Conservation (phyloP, 2,888 invertebrate species). For the Vanessa cardui region DNA sequence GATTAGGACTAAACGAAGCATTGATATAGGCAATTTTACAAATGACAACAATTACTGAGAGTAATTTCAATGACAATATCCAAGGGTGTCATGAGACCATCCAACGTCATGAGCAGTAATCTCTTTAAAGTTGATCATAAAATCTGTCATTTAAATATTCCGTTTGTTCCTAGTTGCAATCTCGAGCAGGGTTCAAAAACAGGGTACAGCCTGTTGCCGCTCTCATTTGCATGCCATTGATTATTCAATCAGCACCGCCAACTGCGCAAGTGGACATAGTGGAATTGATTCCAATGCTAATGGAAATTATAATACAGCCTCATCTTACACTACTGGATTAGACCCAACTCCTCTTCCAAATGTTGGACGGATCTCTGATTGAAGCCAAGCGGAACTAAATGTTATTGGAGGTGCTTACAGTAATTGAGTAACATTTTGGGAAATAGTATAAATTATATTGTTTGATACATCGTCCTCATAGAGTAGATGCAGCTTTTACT, state of each 20-base stretch:
- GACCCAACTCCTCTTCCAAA: conserved; percentile 17
- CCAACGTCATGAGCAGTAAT: conserved; percentile 8
- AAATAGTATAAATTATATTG: neutral
- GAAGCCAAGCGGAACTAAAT: conserved; percentile 30
- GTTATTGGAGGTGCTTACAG: conserved; percentile 13
- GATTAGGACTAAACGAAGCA: neutral
- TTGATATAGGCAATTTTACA: too few relatives aligned
- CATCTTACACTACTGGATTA: conserved; percentile 28
- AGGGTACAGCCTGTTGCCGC: conserved; percentile 68
- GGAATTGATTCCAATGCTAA: conserved; percentile 74
- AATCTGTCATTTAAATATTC: conserved; percentile 40
- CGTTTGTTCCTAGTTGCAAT: conserved; percentile 41
- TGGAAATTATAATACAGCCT: conserved; percentile 58
- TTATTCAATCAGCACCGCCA: conserved; percentile 70
- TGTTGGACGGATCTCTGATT: conserved; percentile 25
- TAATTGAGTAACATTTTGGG: neutral
- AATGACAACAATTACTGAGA: too few relatives aligned
- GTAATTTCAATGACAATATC: neutral
- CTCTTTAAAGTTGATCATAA: conserved; percentile 29
- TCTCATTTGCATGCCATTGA: conserved; percentile 77
- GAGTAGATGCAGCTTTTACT: too few relatives aligned
- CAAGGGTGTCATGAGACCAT: neutral
- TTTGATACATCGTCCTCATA: neutral
- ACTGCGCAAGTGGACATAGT: conserved; percentile 54
- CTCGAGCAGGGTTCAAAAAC: conserved; percentile 46